Base-by-base conservation (phyloP, 2,113 vertebrate species). In the Amblyopsis rosae region DNA sequence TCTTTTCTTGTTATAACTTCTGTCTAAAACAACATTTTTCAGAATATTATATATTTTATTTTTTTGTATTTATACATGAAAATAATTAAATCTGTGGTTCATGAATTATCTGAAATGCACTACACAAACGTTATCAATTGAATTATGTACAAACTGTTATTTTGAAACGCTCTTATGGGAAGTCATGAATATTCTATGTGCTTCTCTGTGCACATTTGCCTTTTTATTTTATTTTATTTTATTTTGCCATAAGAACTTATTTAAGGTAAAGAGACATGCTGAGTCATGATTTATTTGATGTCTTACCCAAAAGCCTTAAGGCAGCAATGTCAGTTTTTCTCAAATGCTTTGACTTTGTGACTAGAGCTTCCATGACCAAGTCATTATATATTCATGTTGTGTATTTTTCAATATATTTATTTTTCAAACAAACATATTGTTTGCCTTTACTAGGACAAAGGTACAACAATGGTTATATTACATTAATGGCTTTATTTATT, bases 71-170 rank as follows among this genome's bases (percentile, higher is more conserved):
- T 86, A 70, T 87, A 57, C 59, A n/a, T 1, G 26, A 2, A 59
- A 82, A 63, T 46, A 51, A 69, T 67, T 48, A 48, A 61, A 17
- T 82, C 46, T 73, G 48, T 63, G 53, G 62, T 69, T 16, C 50
- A 76, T 85, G 76, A 89, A 82, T 79, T 64, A 70, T 68, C 53
- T 70, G 62, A 73, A 71, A 73, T 76, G 51, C 67, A 69, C 76
- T 73, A 55, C 66, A 67, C 61, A 70, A 67, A 65, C 6, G 53
- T 57, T n/a, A 32, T 9, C 56, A 58, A 12, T 56, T 54, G 8
- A 54, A n/a, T 54, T 56, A 17, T 16, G 16, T 56, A 10, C 19
- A 56, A 9, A 19, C 17, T 19, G 59, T 69, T 73, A 53, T 50
- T 68, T 66, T 0, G 3, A 66, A 69, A 62, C 60, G 51, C 33